Evolutionary conservation across 2,888 invertebrate species (phyloP).

Genomic region (Pandemis heparana): DNA sequence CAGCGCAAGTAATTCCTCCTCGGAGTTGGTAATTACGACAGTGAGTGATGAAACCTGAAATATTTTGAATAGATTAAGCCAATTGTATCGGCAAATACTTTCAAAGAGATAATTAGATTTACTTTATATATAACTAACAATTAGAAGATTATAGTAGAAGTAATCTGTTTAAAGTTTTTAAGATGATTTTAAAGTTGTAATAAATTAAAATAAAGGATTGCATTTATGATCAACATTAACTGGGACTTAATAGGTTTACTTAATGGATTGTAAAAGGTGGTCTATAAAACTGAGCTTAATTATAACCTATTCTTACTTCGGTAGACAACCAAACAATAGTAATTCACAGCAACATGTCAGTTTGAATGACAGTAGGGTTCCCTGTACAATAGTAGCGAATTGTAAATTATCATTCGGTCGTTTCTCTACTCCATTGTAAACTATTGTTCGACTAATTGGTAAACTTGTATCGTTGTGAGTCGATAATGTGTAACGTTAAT

Average conservation of each 20-base stretch:
- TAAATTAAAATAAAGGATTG: no score
- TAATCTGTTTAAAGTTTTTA: no score
- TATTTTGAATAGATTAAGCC: slow-evolving; percentile 11
- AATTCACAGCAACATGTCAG: slow-evolving; percentile 7
- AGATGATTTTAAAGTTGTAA: no score
- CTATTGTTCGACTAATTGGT: slow-evolving; percentile 11
- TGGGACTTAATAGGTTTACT: not conserved
- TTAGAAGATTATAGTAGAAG: no score
- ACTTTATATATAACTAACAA: not conserved
- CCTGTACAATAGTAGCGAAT: slow-evolving; percentile 3
- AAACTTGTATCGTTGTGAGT: slow-evolving; percentile 1
- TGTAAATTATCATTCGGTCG: slow-evolving; percentile 5
- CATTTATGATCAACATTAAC: not conserved
- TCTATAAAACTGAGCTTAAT: not conserved
- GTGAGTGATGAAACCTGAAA: slow-evolving; percentile 34
- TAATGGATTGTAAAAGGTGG: not conserved
- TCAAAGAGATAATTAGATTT: not conserved
- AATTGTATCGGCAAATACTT: slow-evolving; percentile 2
- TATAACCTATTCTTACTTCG: not conserved
- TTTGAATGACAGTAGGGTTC: slow-evolving; percentile 13
- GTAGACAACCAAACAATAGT: slow-evolving; percentile 2
- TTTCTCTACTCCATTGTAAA: slow-evolving; percentile 6
- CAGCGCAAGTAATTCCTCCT: slow-evolving; percentile 37
- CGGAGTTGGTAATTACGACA: slow-evolving; percentile 39
- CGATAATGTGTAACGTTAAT: not conserved